These are phyloP conservation scores for Aelia acuminata DNA, from an alignment of 2,888 invertebrate genomes.

Conservation along the genomic window DNA sequence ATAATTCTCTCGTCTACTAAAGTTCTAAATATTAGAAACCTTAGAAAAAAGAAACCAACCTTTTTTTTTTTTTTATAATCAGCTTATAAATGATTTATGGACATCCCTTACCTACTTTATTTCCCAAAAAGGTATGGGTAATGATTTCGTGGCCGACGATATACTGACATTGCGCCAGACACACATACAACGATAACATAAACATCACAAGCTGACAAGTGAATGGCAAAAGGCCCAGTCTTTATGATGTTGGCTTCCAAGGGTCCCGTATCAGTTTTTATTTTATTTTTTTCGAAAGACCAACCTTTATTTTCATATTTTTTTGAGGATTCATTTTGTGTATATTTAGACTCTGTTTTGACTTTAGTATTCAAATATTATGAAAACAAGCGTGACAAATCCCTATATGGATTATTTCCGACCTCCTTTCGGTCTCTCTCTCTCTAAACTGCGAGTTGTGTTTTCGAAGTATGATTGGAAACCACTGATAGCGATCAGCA, in stretches of 20 bases:
- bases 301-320: neutral
- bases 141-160: neutral
- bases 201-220: neutral
- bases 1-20: no score
- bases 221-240: neutral
- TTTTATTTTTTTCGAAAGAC: neutral
- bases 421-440: neutral
- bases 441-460: neutral
- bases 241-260: neutral
- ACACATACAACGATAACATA: neutral
- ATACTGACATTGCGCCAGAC: neutral
- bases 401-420: neutral
- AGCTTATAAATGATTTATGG: neutral
- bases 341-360: neutral
- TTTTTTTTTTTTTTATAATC: neutral
- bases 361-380: neutral
- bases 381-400: neutral
- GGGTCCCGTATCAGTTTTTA: neutral
- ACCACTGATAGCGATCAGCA: slow-evolving; percentile 14
- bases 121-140: neutral
- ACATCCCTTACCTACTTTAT: neutral
- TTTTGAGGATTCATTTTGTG: neutral
- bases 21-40: neutral
- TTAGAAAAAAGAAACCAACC: neutral
- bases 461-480: slow-evolving; percentile 19